Evolutionary conservation across 35 echinoderm and acorn worm genomes (phyloP).

Genomic region (Apostichopus japonicus): DNA sequence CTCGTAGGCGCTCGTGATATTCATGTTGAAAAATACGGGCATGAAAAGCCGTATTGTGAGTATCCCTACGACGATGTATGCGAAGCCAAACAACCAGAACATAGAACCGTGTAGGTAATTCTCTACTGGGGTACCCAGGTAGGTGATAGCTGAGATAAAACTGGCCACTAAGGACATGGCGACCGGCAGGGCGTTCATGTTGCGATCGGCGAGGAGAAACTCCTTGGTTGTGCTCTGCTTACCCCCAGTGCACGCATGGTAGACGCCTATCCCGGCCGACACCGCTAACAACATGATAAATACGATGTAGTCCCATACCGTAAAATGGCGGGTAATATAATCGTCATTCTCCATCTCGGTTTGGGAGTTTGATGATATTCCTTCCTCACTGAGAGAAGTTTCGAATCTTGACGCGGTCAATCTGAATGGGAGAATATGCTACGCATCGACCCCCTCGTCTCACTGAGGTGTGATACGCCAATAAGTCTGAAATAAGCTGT

Average conservation of each 20-base stretch:
- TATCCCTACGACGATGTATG: conserved; percentile 54
- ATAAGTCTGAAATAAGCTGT: no score
- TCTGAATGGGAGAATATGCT: no score
- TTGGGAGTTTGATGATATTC: no score
- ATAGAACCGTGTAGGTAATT: conserved; percentile 67
- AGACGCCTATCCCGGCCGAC: conserved; percentile 60
- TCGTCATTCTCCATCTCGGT: no score
- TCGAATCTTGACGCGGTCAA: no score
- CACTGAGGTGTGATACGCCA: no score
- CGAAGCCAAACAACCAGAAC: conserved; percentile 48
- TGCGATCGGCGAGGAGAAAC: conserved; percentile 66
- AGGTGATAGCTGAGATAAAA: conserved; percentile 75
- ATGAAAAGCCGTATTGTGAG: conserved; percentile 32
- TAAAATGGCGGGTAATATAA: conserved; percentile 41
- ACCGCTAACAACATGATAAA: conserved; percentile 39
- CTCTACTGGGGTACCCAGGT: conserved; percentile 68
- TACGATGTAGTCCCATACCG: conserved; percentile 61
- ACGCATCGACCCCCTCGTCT: no score
- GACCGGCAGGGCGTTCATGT: conserved; percentile 74
- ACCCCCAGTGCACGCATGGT: conserved; percentile 68
- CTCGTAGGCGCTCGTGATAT: conserved; percentile 80
- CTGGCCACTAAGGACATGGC: conserved; percentile 75
- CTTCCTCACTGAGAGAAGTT: no score
- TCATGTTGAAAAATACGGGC: conserved; percentile 59
- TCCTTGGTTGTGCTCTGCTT: conserved; percentile 73